Conservation (phyloP, 2,113 vertebrate species). For the Enhydra lutris region DNA sequence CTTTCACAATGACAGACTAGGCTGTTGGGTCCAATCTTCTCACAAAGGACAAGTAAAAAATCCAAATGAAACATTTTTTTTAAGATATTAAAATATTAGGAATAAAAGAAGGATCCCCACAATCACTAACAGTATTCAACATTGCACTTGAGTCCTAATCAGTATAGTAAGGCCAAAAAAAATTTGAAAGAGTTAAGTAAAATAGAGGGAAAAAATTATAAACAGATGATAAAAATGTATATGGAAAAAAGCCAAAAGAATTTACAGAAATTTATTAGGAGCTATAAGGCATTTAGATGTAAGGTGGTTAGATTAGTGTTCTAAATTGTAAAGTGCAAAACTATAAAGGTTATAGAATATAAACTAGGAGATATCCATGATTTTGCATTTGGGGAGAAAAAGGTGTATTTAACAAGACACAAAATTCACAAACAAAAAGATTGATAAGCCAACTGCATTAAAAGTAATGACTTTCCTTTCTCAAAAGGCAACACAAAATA, state of each 20-base stretch:
- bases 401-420: neutral
- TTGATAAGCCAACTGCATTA: neutral
- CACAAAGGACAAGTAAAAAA: neutral
- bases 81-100: neutral
- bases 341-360: neutral
- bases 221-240: neutral
- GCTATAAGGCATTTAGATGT: neutral
- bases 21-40: neutral
- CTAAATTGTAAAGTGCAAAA: neutral
- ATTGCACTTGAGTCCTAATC: neutral
- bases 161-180: neutral
- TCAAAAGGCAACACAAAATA: neutral
- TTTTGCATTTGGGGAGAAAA: neutral
- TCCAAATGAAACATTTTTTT: neutral
- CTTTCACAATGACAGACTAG: neutral
- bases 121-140: neutral
- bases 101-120: neutral
- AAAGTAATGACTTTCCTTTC: neutral
- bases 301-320: neutral
- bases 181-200: neutral
- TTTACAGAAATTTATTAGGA: neutral
- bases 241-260: neutral
- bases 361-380: neutral
- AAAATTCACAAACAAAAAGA: neutral
- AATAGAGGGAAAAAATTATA: neutral